Evolutionary conservation across 2,113 vertebrate species (phyloP), one percentile per base, ranked within the genome.

Genomic region (Anser cygnoides): DNA sequence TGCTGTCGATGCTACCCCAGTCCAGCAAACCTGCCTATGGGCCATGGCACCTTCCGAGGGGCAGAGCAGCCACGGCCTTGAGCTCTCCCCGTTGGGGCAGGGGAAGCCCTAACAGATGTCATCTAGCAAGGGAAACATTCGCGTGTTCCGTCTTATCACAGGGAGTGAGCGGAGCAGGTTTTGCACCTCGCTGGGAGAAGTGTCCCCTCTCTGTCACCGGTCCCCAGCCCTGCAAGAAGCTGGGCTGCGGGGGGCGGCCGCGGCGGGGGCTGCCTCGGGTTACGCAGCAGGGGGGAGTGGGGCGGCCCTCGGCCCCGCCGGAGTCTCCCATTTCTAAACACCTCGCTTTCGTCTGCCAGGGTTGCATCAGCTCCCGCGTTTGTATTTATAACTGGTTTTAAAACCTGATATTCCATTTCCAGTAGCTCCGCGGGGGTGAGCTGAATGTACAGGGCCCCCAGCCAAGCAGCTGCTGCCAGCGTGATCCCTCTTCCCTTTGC

Each of bases 381-480:
- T 0, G 8, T 96, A 96, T 97, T 97, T 96, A 93, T 95, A 97
- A 83, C 95, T 13, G 14, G n/a, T 57, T 90, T 94, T 93, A 97
- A 95, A 97, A 97, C 95, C 93, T 72, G 96, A 94, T 97, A 93
- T 95, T 94, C 96, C 92, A 95, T 94, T 97, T 97, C 97, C 97
- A 97, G 97, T 96, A 96, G 96, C 97, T 97, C 41, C 1, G 62
- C 18, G 80, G 75, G 83, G 95, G 84, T 70, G 92, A 96, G 94
- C 43, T 95, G 88, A 95, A 94, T 5, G 68, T 74, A 44, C 95
- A 80, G 94, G 97, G 96, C 94, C 92, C 90, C 91, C 62, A 23
- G 97, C 97, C 97, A 98, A 97, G 97, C 97, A 98, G 97, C 97
- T 98, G 97, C 97, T 97, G 96, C 95, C 94, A 92, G 89, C n/a